phyloP scores from a whole-genome alignment of 2,888 invertebrate species.

The Hartigia nigra region DNA sequence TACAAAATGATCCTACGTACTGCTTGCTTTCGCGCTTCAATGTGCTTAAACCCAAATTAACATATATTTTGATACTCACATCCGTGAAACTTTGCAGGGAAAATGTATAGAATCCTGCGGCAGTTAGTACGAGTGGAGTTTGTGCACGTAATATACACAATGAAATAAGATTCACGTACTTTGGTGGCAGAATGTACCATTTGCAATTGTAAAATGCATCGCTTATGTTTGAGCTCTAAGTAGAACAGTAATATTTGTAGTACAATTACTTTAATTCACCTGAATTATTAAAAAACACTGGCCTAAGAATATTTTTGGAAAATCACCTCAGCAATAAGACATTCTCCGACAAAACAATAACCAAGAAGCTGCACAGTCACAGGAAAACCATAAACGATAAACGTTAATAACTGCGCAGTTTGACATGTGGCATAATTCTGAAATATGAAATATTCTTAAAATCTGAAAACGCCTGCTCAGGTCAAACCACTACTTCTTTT shows the following conservation, averaged over 20 bases:
- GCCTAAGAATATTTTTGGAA: too few relatives aligned
- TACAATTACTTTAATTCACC: not conserved
- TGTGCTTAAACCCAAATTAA: too few relatives aligned
- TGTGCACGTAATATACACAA: slow-evolving; percentile 68
- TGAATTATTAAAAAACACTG: too few relatives aligned
- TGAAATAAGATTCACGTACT: slow-evolving; percentile 60
- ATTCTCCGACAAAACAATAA: slow-evolving; percentile 41
- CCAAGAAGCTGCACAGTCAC: slow-evolving; percentile 32
- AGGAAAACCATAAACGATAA: slow-evolving; percentile 22
- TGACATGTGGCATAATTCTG: too few relatives aligned
- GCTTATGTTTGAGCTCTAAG: slow-evolving; percentile 66
- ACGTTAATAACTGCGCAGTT: slow-evolving; percentile 16
- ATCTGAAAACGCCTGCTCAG: too few relatives aligned
- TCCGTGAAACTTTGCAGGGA: slow-evolving; percentile 68
- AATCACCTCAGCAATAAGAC: slow-evolving; percentile 34
- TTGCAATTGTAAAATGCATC: slow-evolving; percentile 69
- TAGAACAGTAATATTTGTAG: not conserved
- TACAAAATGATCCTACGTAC: too few relatives aligned
- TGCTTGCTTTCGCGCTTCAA: too few relatives aligned
- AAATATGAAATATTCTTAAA: too few relatives aligned
- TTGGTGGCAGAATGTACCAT: slow-evolving; percentile 68
- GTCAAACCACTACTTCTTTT: too few relatives aligned
- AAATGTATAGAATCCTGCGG: slow-evolving; percentile 68
- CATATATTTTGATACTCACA: slow-evolving; percentile 60
- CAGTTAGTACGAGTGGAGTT: slow-evolving; percentile 66